These are phyloP conservation scores for Andrena flavipes DNA, from an alignment of 2,888 invertebrate species.

Conservation along the genomic window DNA sequence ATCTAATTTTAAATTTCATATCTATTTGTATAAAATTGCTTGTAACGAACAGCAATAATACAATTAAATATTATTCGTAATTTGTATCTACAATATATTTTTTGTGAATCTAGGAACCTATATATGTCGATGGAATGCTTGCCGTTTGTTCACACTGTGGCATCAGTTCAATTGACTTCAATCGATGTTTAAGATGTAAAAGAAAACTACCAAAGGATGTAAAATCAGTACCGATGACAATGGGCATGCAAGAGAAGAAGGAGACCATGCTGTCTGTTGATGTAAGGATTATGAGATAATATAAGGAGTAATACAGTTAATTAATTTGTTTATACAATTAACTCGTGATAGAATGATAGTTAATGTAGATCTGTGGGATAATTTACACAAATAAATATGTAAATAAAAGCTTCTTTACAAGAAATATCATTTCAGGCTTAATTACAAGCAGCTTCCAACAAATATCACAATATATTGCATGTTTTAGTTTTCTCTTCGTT, in stretches of 20 bases:
- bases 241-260: constrained; percentile 70
- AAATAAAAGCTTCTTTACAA: background rate
- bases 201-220: constrained; percentile 90
- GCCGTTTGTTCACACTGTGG: constrained; percentile 94
- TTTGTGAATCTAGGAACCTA: constrained; percentile 84
- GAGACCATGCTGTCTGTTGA: constrained; percentile 73
- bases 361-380: background rate
- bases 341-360: constrained; percentile 24
- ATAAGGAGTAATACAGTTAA: constrained; percentile 42
- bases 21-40: background rate
- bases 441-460: constrained; percentile 54
- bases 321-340: constrained; percentile 30
- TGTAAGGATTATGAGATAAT: constrained; percentile 67
- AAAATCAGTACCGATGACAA: constrained; percentile 85
- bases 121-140: constrained; percentile 89
- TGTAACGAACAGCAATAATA: background rate
- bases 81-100: constrained; percentile 45
- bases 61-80: background rate
- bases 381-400: constrained; percentile 9
- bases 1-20: background rate
- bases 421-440: constrained; percentile 57
- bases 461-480: constrained; percentile 25
- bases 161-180: constrained; percentile 91
- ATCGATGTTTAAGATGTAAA: constrained; percentile 91
- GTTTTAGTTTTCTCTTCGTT: constrained; percentile 16